These are phyloP conservation scores for Melangyna quadrimaculata DNA, from an alignment of 2,888 invertebrate genomes.

Conservation along the genomic window DNA sequence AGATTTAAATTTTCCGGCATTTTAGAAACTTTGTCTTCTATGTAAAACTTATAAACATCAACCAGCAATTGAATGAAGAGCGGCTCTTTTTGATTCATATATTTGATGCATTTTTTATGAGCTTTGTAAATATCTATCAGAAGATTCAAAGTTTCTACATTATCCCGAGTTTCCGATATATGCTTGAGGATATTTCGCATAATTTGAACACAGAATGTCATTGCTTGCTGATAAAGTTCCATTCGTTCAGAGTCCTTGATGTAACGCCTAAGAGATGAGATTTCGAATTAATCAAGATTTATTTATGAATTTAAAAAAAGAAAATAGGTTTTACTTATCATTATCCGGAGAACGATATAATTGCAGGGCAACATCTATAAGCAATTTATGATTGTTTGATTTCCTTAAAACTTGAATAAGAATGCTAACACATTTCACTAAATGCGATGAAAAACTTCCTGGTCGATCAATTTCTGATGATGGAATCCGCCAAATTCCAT, in stretches of 20 bases:
- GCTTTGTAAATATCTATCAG: constrained; percentile 85
- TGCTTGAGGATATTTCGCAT: constrained; percentile 85
- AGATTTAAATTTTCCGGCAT: constrained; percentile 84
- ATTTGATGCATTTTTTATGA: constrained; percentile 87
- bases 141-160: constrained; percentile 82
- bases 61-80: constrained; percentile 85
- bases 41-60: constrained; percentile 87
- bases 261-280: constrained; percentile 85
- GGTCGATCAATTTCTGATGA: constrained; percentile 94
- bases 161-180: constrained; percentile 82
- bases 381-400: constrained; percentile 89
- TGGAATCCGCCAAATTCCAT: constrained; percentile 96
- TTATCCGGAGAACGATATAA: constrained; percentile 90
- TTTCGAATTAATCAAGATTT: background rate
- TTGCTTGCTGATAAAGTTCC: constrained; percentile 90
- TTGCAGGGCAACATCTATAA: constrained; percentile 90
- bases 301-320: background rate
- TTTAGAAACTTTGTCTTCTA: constrained; percentile 82
- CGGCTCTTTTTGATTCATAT: constrained; percentile 81
- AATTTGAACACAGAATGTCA: constrained; percentile 87
- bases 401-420: constrained; percentile 91
- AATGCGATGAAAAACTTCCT: constrained; percentile 95
- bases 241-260: constrained; percentile 92
- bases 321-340: constrained; percentile 86
- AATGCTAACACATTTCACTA: constrained; percentile 91